Evolutionary conservation across 64 coral and sea anemone species (phyloP).

Genomic region (Porites lutea): DNA sequence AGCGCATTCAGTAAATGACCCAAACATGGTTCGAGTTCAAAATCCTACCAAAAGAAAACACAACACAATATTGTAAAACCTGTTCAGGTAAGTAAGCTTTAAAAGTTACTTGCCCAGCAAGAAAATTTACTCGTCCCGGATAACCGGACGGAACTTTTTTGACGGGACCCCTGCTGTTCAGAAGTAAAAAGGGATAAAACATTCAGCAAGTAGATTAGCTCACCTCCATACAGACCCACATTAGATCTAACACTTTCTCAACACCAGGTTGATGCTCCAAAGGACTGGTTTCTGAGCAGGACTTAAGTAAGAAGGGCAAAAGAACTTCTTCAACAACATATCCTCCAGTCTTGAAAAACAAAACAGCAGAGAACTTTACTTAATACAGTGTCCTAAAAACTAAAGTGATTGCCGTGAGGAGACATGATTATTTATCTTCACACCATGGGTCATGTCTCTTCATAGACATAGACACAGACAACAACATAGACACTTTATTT

Average conservation of each 20-base stretch:
- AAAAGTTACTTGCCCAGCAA: too few species aligned
- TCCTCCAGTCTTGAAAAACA: constrained; percentile 66
- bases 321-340: constrained; percentile 89
- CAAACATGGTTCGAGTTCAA: constrained; percentile 92
- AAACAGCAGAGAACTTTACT: background rate
- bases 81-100: too few species aligned
- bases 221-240: constrained; percentile 99
- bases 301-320: constrained; percentile 87
- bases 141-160: too few species aligned
- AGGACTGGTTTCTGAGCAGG: constrained; percentile 75
- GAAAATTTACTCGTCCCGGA: too few species aligned
- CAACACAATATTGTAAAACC: background rate
- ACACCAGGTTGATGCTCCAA: constrained; percentile 78
- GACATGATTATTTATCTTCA: too few species aligned
- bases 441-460: too few species aligned
- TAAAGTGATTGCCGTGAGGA: too few species aligned
- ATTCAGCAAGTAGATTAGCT: background rate
- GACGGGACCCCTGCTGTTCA: too few species aligned
- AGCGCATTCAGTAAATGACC: constrained; percentile 82
- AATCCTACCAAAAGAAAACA: constrained; percentile 68
- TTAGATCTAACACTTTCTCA: constrained; percentile 85
- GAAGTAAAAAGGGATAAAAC: background rate
- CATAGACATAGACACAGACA: too few species aligned
- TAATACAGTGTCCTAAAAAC: too few species aligned
- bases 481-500: too few species aligned